Evolutionary conservation across 2,888 invertebrate genomes (phyloP).

Genomic region (Xylocampa areola): DNA sequence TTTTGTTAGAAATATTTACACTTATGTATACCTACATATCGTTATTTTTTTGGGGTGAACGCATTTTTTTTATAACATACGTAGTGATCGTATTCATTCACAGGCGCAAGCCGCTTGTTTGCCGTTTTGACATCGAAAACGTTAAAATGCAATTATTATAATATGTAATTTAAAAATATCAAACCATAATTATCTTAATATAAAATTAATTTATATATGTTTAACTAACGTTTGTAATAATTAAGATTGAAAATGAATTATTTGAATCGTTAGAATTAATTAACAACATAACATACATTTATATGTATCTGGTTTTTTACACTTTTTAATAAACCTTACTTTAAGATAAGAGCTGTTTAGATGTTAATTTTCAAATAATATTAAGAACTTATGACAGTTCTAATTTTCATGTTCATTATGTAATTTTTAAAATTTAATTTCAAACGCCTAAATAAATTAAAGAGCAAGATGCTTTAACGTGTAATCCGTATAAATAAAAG

Average conservation of each 20-base stretch:
- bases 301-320: no score
- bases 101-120: conserved; percentile 24
- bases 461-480: conserved; percentile 30
- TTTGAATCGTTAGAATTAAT: no score
- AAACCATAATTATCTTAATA: conserved; percentile 13
- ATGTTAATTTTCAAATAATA: no score
- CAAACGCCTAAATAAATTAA: conserved; percentile 38
- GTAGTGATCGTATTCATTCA: conserved; percentile 38
- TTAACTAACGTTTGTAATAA: background rate
- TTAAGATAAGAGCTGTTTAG: no score
- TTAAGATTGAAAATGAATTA: no score
- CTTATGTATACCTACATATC: no score
- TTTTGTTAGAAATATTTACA: background rate
- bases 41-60: conserved; percentile 28
- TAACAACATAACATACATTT: no score
- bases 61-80: conserved; percentile 41
- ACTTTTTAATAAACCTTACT: no score
- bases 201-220: conserved; percentile 6
- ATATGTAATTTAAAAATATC: conserved; percentile 29
- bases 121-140: conserved; percentile 43
- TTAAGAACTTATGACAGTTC: no score
- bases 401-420: background rate
- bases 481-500: conserved; percentile 51
- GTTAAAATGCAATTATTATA: conserved; percentile 48
- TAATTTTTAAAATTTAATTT: conserved; percentile 1